These are phyloP conservation scores for Buteo buteo DNA, from an alignment of 2,113 vertebrate genomes.

Conservation along the genomic window DNA sequence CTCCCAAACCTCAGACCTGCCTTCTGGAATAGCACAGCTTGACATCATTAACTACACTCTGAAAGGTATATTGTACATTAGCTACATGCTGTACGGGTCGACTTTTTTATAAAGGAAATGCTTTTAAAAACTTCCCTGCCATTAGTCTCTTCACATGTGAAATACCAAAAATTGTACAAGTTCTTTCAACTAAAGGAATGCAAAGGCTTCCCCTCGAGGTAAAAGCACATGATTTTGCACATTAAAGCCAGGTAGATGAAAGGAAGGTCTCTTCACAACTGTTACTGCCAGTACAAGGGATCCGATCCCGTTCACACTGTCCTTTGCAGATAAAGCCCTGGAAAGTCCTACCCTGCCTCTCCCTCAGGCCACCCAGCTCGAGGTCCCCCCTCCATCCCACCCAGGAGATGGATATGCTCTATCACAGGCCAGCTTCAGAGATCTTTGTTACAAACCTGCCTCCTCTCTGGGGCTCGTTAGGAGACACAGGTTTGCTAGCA, in stretches of 20 bases:
- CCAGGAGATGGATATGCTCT: background rate
- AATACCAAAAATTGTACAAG: background rate
- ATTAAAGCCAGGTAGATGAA: background rate
- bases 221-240: background rate
- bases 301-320: rapidly evolving
- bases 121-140: background rate
- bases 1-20: background rate
- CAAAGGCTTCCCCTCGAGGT: background rate
- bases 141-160: background rate
- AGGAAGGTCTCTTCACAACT: background rate
- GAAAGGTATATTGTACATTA: background rate
- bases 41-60: background rate
- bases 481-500: background rate
- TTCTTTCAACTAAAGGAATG: background rate
- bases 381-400: background rate
- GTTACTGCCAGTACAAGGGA: background rate
- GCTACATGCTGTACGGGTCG: background rate
- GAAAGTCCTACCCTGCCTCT: background rate
- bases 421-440: background rate
- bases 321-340: background rate
- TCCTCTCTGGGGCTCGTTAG: background rate
- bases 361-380: background rate
- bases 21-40: background rate
- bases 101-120: background rate
- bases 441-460: background rate